Percentiles rank a stretch among this genome's conserved stretches.
Evolutionary conservation across 2,113 vertebrate genomes (phyloP).

Genomic region (Notothenia rossii): DNA sequence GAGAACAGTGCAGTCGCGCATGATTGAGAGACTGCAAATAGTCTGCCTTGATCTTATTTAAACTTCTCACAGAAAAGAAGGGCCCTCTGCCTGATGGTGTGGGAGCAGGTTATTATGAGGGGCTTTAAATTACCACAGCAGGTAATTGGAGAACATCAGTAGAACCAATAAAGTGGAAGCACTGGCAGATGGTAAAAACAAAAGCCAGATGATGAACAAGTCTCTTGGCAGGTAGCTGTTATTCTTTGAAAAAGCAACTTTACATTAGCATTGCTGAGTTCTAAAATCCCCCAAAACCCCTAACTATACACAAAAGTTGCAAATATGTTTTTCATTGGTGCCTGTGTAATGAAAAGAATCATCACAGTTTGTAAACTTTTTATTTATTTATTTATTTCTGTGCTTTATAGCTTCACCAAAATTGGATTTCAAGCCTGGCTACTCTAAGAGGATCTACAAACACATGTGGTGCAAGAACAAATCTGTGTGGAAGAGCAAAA

Average conservation of each 20-base stretch:
- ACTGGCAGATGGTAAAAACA: slow-evolving; percentile 52
- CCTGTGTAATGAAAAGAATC: slow-evolving; percentile 56
- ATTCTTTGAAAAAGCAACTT: slow-evolving; percentile 38
- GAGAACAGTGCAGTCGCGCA: not conserved
- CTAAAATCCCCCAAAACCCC: slow-evolving; percentile 14
- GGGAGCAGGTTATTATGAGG: slow-evolving; percentile 49
- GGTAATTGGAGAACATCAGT: slow-evolving; percentile 47
- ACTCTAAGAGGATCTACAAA: slow-evolving; percentile 76
- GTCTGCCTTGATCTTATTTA: slow-evolving; percentile 26
- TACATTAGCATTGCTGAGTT: slow-evolving; percentile 25
- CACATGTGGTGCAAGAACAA: slow-evolving; percentile 69
- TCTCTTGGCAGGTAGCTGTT: slow-evolving; percentile 48
- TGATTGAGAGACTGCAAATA: slow-evolving; percentile 40
- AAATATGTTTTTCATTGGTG: slow-evolving; percentile 38
- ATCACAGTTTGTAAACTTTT: slow-evolving; percentile 62
- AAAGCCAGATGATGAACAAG: slow-evolving; percentile 52
- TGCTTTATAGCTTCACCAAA: slow-evolving; percentile 71
- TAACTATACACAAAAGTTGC: slow-evolving; percentile 32
- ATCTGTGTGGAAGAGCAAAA: slow-evolving; percentile 58
- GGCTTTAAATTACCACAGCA: slow-evolving; percentile 38
- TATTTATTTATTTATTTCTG: slow-evolving; percentile 43
- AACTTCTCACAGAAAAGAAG: slow-evolving; percentile 20
- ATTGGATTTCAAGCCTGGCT: slow-evolving; percentile 79
- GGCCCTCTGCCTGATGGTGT: slow-evolving; percentile 4
- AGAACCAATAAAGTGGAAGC: slow-evolving; percentile 44